Percentiles rank a stretch among this genome's conserved stretches.
phyloP scores from a whole-genome alignment of 2,797 vertebrate genomes.

The Platalea minor region DNA sequence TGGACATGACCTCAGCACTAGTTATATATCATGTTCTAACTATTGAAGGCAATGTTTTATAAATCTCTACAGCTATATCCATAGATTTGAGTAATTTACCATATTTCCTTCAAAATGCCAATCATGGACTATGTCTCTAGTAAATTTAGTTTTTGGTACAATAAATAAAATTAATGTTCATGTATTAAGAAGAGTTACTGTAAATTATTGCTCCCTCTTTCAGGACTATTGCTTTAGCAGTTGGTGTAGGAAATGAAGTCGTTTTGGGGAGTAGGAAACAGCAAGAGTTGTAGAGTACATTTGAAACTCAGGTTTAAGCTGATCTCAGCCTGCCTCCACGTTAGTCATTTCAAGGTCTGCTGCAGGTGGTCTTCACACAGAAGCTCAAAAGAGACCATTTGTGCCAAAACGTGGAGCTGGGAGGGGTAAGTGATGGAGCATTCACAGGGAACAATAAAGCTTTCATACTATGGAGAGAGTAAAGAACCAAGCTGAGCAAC shows the following conservation, averaged over 20 bases:
- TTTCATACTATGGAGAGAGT: constrained; percentile 30
- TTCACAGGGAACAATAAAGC: constrained; percentile 57
- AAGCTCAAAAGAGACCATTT: constrained; percentile 37
- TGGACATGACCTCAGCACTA: constrained; percentile 34
- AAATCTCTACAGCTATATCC: constrained; percentile 27
- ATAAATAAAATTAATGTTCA: constrained; percentile 59
- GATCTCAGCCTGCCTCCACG: constrained; percentile 22
- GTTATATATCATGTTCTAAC: not conserved
- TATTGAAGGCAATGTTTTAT: constrained; percentile 24
- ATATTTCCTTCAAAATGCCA: constrained; percentile 55
- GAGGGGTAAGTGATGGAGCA: constrained; percentile 13
- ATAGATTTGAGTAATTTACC: constrained; percentile 43
- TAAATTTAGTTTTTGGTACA: constrained; percentile 19
- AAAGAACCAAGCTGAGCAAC: constrained; percentile 28
- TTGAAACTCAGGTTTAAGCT: constrained; percentile 27
- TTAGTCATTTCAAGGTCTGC: constrained; percentile 43
- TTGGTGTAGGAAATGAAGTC: constrained; percentile 45
- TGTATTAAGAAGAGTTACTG: constrained; percentile 16
- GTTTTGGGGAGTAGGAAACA: constrained; percentile 31
- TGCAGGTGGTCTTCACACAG: constrained; percentile 66
- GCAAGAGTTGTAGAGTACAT: constrained; percentile 1
- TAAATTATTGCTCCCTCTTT: constrained; percentile 48
- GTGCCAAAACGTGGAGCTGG: not conserved
- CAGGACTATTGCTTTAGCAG: constrained; percentile 37
- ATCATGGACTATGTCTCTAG: not conserved